These are phyloP conservation scores for Mormyrops boulengeri DNA, from an alignment of 2,797 vertebrate genomes.

Conservation along the genomic window DNA sequence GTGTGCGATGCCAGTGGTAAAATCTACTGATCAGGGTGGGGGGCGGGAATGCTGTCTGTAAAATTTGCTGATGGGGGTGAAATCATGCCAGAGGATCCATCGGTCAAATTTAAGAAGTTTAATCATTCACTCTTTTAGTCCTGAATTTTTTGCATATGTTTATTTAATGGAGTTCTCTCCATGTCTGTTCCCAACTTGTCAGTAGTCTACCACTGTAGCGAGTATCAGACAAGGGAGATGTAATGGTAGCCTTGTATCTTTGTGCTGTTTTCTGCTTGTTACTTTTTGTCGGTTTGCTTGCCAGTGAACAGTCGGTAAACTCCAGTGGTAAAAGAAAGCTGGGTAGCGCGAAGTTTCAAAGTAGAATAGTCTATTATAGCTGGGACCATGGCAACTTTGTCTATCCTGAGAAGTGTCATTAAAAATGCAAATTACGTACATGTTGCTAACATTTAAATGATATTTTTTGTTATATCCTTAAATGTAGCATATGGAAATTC, in stretches of 20 bases:
- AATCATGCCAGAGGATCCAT: background rate
- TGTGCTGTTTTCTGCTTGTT: background rate
- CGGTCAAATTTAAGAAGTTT: background rate
- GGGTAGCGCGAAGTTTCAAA: background rate
- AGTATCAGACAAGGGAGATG: no score
- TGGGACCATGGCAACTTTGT: background rate
- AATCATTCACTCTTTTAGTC: background rate
- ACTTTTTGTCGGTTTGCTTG: background rate
- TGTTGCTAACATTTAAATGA: no score
- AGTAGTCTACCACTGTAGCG: no score
- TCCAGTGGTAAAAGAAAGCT: background rate
- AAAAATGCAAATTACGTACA: no score
- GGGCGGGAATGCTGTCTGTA: background rate
- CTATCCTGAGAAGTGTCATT: background rate
- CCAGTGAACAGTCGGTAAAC: background rate
- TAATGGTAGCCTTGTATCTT: background rate
- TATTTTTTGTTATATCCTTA: background rate
- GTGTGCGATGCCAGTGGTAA: background rate
- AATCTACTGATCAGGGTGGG: background rate
- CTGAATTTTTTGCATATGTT: no score
- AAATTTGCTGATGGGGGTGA: background rate
- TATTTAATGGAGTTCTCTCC: no score
- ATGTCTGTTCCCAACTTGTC: no score
- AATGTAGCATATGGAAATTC: background rate
- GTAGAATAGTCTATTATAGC: background rate